These are phyloP conservation scores for Alviniconcha strummeri DNA, from an alignment of 2,888 invertebrate genomes.

Conservation along the genomic window DNA sequence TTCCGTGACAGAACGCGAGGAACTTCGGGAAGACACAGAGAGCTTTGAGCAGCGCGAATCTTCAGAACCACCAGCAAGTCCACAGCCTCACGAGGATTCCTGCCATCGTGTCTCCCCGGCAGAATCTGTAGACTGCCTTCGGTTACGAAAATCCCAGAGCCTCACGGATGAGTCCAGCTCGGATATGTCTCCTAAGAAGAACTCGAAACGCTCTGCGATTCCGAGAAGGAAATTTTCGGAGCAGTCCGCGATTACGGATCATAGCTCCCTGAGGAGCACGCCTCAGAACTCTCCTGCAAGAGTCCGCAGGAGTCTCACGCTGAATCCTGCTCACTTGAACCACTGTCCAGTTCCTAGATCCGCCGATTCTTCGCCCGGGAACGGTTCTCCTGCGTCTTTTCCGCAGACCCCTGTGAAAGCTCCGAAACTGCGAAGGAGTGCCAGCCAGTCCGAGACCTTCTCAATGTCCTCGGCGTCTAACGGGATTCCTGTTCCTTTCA, in stretches of 20 bases:
- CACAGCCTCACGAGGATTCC: no score
- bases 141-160: slow-evolving; percentile 7
- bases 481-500: no score
- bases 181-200: neutral
- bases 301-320: neutral
- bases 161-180: slow-evolving; percentile 12
- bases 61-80: no score
- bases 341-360: neutral
- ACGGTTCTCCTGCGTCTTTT: neutral
- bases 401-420: neutral
- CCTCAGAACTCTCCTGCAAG: slow-evolving; percentile 6
- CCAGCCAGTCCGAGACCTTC: no score
- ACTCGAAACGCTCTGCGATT: neutral
- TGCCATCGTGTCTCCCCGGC: no score
- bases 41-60: no score
- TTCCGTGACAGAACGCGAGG: no score
- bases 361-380: neutral
- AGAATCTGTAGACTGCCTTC: no score
- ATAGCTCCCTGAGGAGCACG: neutral
- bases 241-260: neutral
- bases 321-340: neutral
- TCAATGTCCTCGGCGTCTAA: no score
- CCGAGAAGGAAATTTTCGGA: slow-evolving; percentile 3
- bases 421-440: no score
- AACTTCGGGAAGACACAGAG: no score